phyloP scores from a whole-genome alignment of 2,113 vertebrate species.

The Hyperopisus bebe region DNA sequence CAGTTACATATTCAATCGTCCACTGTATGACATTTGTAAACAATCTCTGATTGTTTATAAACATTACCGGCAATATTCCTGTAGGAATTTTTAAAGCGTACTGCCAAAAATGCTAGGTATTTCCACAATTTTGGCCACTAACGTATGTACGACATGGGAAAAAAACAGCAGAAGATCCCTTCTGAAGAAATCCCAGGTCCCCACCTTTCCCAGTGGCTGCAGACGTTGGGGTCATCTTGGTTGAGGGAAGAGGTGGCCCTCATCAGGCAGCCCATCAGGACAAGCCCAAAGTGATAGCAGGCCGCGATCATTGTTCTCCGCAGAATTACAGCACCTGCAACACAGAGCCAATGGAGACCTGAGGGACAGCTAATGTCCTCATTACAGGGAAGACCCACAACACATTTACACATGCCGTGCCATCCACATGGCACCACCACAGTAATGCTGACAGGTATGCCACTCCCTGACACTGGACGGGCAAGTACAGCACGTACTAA shows the following conservation, averaged over 20 bases:
- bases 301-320: constrained; percentile 64
- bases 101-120: background rate
- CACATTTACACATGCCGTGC: background rate
- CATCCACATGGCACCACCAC: background rate
- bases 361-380: background rate
- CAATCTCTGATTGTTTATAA: background rate
- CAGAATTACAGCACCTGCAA: constrained; percentile 47
- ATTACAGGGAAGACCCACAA: background rate
- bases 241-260: constrained; percentile 67
- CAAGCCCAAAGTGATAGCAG: constrained; percentile 38
- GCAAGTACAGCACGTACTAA: background rate
- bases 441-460: background rate
- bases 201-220: constrained; percentile 99
- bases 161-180: background rate
- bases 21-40: background rate
- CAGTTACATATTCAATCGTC: background rate
- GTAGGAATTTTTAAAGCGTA: background rate
- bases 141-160: background rate
- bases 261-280: constrained; percentile 62
- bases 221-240: constrained; percentile 96
- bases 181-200: constrained; percentile 1
- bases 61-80: background rate
- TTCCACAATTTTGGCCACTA: background rate
- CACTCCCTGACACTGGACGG: background rate
- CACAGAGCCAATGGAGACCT: background rate